Evolutionary conservation across 2,113 vertebrate species (phyloP).

Genomic region (Neodon shergylaensis): DNA sequence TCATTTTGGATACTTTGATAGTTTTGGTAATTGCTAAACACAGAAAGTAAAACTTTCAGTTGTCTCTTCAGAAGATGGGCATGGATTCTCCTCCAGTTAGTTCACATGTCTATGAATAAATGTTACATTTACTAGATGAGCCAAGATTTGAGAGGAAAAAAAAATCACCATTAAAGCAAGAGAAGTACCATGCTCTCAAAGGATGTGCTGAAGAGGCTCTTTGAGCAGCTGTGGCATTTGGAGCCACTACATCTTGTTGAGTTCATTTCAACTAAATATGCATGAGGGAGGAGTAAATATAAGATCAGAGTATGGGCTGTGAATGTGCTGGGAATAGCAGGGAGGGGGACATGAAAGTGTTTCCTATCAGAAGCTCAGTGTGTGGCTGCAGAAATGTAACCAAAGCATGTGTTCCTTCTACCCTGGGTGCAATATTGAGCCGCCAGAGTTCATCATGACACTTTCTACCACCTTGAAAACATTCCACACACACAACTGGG

Average conservation of each 20-base stretch:
- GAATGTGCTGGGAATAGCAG: background rate
- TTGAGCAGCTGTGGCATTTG: background rate
- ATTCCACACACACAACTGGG: background rate
- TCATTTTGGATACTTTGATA: background rate
- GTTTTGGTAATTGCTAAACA: background rate
- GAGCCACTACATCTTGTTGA: background rate
- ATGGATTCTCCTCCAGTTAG: background rate
- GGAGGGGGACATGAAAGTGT: background rate
- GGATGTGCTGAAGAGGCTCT: background rate
- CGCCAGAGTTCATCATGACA: background rate
- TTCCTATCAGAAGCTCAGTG: background rate
- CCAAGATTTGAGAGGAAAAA: background rate
- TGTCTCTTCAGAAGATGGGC: background rate
- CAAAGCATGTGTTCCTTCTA: background rate
- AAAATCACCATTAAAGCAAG: background rate
- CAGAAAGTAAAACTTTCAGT: background rate
- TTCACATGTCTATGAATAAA: background rate
- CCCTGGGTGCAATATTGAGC: background rate
- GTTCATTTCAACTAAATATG: background rate
- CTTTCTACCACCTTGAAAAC: background rate
- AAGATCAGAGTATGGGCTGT: background rate
- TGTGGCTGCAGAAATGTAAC: background rate
- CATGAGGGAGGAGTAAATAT: background rate
- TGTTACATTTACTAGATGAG: background rate
- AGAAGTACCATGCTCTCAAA: background rate